A percentile compares a stretch with the other conserved stretches of the same genome.
Conservation (phyloP, 2,113 vertebrate genomes). For the Propithecus coquereli region DNA sequence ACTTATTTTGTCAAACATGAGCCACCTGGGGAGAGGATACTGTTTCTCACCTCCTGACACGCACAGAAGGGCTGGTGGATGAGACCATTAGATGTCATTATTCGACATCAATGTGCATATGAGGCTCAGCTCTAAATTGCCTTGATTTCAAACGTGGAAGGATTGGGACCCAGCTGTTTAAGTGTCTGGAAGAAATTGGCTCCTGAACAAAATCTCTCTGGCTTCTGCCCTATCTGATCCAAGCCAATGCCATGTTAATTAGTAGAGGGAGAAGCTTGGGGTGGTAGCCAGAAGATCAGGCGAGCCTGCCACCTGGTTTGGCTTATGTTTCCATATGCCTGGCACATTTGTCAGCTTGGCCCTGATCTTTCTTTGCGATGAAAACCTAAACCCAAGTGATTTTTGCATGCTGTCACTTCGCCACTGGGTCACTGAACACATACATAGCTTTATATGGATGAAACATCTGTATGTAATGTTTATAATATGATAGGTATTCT, state of each 20-base stretch:
- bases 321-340: constrained; percentile 36
- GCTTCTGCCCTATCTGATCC: constrained; percentile 45
- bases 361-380: neutral
- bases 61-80: neutral
- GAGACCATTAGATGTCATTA: constrained; percentile 7
- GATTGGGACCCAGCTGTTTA: constrained; percentile 61
- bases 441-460: neutral
- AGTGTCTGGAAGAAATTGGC: constrained; percentile 66
- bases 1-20: neutral
- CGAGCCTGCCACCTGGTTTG: constrained; percentile 49
- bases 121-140: constrained; percentile 41
- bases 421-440: neutral
- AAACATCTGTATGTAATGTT: neutral
- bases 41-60: neutral
- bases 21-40: neutral
- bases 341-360: neutral
- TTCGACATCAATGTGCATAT: neutral
- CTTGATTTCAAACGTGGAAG: constrained; percentile 35
- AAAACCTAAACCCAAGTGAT: neutral
- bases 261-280: constrained; percentile 38
- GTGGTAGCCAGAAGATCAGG: constrained; percentile 33
- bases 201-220: constrained; percentile 52
- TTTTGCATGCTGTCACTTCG: neutral
- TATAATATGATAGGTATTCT: neutral
- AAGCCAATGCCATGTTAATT: constrained; percentile 49